Percentiles rank a stretch among this genome's conserved stretches.
These are phyloP conservation scores for Bradypodion ventrale DNA, from an alignment of 2,797 vertebrate species.

Conservation along the genomic window DNA sequence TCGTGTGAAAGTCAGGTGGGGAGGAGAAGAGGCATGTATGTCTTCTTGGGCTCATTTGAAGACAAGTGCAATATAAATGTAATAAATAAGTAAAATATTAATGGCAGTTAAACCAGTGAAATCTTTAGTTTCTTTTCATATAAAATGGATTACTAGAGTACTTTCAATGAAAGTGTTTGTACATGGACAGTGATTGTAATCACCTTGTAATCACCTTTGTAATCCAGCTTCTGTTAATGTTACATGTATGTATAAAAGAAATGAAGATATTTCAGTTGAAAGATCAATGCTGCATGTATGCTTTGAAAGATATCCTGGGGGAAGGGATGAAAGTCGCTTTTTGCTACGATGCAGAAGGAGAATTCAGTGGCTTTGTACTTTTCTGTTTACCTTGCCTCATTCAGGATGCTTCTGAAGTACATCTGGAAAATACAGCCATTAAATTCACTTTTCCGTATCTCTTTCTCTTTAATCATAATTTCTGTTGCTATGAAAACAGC, in stretches of 20 bases:
- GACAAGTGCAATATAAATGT: background rate
- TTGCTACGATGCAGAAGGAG: background rate
- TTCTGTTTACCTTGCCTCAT: conserved; percentile 26
- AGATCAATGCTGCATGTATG: conserved; percentile 22
- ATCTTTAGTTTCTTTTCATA: conserved; percentile 57
- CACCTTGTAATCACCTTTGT: conserved; percentile 64
- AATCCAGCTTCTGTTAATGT: conserved; percentile 27
- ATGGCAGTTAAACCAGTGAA: conserved; percentile 28
- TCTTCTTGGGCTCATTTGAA: background rate
- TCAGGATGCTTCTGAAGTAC: conserved; percentile 20
- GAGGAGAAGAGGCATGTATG: background rate
- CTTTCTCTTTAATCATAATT: background rate
- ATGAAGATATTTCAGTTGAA: conserved; percentile 48
- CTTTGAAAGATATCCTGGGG: conserved; percentile 16
- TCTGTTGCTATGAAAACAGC: background rate
- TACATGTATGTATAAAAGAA: conserved; percentile 47
- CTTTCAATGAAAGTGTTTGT: conserved; percentile 72
- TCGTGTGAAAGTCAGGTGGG: background rate
- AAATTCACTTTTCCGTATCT: background rate
- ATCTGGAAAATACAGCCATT: background rate
- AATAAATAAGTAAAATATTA: background rate
- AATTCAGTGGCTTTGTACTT: background rate
- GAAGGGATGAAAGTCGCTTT: conserved; percentile 1
- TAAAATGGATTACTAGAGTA: conserved; percentile 55
- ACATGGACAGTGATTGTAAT: conserved; percentile 66